Percentiles rank a stretch among this genome's conserved stretches.
These are phyloP conservation scores for Periophthalmus magnuspinnatus DNA, from an alignment of 2,797 vertebrate species.

Conservation along the genomic window DNA sequence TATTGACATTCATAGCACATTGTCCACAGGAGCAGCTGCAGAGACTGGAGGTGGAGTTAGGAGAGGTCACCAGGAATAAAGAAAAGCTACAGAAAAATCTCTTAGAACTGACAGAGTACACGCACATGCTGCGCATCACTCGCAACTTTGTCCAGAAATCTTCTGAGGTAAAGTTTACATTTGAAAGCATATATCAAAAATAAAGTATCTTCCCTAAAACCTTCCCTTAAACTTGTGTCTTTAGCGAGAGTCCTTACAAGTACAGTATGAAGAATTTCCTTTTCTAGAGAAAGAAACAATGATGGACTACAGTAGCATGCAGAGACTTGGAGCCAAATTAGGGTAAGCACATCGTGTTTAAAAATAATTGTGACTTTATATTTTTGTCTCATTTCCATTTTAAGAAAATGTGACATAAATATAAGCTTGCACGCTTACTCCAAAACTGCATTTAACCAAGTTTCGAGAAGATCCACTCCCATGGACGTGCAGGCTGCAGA, in stretches of 20 bases:
- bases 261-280: slow-evolving; percentile 91
- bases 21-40: slow-evolving; percentile 88
- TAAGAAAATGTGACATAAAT: too few relatives aligned
- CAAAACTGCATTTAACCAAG: too few relatives aligned
- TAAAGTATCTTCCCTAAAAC: not conserved
- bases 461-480: too few relatives aligned
- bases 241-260: slow-evolving; percentile 79
- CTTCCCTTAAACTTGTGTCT: not conserved
- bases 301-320: slow-evolving; percentile 92
- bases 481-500: too few relatives aligned
- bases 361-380: too few relatives aligned
- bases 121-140: slow-evolving; percentile 88
- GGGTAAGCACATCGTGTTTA: slow-evolving; percentile 77
- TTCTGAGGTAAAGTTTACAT: slow-evolving; percentile 77
- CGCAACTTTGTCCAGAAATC: slow-evolving; percentile 82
- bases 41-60: slow-evolving; percentile 90
- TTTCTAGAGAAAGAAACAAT: slow-evolving; percentile 86
- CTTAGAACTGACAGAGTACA: slow-evolving; percentile 92
- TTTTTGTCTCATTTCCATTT: too few relatives aligned
- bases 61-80: slow-evolving; percentile 94
- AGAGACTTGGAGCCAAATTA: slow-evolving; percentile 92
- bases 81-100: slow-evolving; percentile 92
- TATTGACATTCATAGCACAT: slow-evolving; percentile 13
- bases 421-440: too few relatives aligned
- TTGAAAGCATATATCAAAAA: not conserved